These are phyloP conservation scores for Pseudopodoces humilis DNA, from an alignment of 2,113 vertebrate species.

Conservation along the genomic window DNA sequence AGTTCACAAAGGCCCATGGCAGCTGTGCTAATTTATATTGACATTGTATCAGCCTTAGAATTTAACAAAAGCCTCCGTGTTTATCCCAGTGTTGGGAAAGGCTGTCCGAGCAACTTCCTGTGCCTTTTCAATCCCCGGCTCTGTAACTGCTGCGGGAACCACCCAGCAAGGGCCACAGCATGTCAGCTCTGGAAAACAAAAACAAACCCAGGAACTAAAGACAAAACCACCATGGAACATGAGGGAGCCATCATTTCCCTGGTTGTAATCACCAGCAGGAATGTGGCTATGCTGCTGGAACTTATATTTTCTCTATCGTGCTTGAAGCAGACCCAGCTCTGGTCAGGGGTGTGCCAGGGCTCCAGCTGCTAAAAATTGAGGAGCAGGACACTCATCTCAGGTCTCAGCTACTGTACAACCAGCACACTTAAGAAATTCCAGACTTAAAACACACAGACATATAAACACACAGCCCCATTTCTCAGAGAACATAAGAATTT, in stretches of 20 bases:
- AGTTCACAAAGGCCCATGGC: background rate
- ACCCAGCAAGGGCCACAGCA: background rate
- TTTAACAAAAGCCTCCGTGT: background rate
- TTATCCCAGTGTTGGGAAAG: background rate
- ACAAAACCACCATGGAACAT: background rate
- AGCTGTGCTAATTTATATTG: background rate
- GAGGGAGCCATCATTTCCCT: background rate
- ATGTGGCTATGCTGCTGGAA: background rate
- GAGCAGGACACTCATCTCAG: background rate
- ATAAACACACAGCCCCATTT: background rate
- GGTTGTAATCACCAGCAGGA: background rate
- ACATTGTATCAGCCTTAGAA: background rate
- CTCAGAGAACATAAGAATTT: background rate
- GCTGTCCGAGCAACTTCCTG: background rate
- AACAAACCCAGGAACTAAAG: background rate
- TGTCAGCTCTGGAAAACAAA: background rate
- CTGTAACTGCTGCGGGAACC: accelerated
- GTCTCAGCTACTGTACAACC: background rate
- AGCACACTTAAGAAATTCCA: background rate
- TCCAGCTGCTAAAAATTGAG: background rate
- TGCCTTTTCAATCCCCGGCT: accelerated
- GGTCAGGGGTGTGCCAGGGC: accelerated
- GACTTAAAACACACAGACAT: background rate
- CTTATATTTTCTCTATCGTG: background rate
- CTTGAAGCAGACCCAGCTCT: background rate